Percentiles rank a stretch among this genome's conserved stretches.
phyloP scores from a whole-genome alignment of 2,113 vertebrate genomes.

The Oncorhynchus masou region DNA sequence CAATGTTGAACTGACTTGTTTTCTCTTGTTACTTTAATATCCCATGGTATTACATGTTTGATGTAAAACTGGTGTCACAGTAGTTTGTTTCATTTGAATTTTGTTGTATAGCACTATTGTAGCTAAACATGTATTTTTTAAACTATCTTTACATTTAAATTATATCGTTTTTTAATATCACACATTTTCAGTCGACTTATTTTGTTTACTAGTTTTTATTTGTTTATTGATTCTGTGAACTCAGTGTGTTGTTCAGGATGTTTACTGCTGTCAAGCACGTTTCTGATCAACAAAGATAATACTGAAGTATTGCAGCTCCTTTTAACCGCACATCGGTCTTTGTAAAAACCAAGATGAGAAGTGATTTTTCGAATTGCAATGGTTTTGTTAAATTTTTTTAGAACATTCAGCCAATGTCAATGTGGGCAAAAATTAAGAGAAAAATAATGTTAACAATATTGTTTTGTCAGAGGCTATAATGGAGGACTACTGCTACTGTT shows the following conservation, averaged over 20 bases:
- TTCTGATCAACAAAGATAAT: conserved; percentile 80
- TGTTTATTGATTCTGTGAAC: conserved; percentile 78
- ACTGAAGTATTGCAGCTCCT: conserved; percentile 61
- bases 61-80: too few species aligned
- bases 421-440: not conserved
- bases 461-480: not conserved
- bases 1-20: not conserved
- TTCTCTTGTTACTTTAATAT: too few species aligned
- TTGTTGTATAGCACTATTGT: not conserved
- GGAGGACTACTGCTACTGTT: not conserved
- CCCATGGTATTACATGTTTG: too few species aligned
- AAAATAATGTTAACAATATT: not conserved
- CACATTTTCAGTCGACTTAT: conserved; percentile 61
- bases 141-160: not conserved
- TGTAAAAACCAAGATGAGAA: not conserved
- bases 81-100: too few species aligned
- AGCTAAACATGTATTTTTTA: not conserved
- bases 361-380: not conserved
- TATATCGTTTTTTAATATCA: not conserved
- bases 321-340: conserved; percentile 57
- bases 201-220: conserved; percentile 67
- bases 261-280: conserved; percentile 71
- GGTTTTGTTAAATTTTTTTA: not conserved
- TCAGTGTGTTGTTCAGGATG: conserved; percentile 80
- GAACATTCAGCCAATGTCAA: not conserved